phyloP scores from a whole-genome alignment of 2,797 vertebrate genomes.

The Danio albolineatus region DNA sequence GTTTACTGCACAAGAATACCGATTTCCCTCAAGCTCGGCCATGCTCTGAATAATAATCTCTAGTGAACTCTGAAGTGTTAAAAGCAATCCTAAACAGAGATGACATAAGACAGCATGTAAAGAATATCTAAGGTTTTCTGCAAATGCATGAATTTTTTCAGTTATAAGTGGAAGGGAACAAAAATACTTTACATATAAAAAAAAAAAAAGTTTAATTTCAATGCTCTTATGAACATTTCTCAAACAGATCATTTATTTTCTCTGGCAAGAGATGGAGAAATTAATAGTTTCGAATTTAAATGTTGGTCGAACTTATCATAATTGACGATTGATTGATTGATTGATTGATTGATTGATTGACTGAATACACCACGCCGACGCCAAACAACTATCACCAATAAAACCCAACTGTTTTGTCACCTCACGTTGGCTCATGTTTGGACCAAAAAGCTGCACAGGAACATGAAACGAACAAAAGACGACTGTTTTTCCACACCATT shows the following conservation, averaged over 20 bases:
- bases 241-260: background rate
- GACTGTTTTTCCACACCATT: no score
- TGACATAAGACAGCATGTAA: background rate
- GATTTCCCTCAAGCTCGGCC: slow-evolving; percentile 55
- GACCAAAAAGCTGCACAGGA: no score
- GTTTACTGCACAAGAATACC: slow-evolving; percentile 59
- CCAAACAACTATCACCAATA: no score
- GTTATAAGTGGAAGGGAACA: background rate
- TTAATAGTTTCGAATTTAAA: background rate
- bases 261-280: background rate
- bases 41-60: slow-evolving; percentile 59
- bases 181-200: no score
- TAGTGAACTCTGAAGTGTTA: slow-evolving; percentile 54
- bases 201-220: background rate
- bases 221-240: background rate
- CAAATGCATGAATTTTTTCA: background rate
- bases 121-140: background rate
- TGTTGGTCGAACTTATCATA: no score
- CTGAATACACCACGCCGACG: no score
- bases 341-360: no score
- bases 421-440: no score
- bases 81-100: slow-evolving; percentile 11
- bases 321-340: no score
- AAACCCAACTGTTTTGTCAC: no score
- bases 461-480: no score